Evolutionary conservation across 30 jellyfish, hydroid and myxozoan species (phyloP).

Genomic region (Aurelia sp.): DNA sequence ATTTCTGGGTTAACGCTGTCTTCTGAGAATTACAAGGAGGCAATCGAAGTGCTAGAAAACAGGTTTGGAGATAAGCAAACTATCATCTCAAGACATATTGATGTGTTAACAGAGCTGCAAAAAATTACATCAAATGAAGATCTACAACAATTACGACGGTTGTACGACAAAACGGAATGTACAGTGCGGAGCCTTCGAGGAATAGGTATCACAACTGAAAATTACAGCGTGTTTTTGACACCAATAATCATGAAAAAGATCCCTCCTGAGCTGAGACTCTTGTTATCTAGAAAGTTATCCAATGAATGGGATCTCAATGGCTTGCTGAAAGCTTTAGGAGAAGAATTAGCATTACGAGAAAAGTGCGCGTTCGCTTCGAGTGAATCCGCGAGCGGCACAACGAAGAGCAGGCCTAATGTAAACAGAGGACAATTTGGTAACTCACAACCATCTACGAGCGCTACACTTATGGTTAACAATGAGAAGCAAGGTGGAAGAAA

Average conservation of each 20-base stretch:
- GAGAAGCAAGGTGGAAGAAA: not conserved
- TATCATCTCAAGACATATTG: constrained; percentile 27
- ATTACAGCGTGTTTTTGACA: constrained; percentile 2
- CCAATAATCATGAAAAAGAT: constrained; percentile 28
- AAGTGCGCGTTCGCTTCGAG: constrained; percentile 8
- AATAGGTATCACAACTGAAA: constrained; percentile 1
- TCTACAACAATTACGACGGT: not conserved
- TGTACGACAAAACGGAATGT: constrained; percentile 26
- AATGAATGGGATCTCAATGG: constrained; percentile 27
- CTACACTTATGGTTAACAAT: constrained; percentile 18
- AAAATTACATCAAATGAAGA: constrained; percentile 16
- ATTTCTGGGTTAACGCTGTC: constrained; percentile 5
- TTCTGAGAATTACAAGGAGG: constrained; percentile 16
- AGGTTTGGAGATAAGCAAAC: constrained; percentile 41
- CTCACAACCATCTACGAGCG: constrained; percentile 6
- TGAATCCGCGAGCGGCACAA: not conserved
- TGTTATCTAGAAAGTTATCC: not conserved
- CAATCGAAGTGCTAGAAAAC: constrained; percentile 14
- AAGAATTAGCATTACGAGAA: constrained; percentile 33
- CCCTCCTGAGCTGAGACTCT: constrained; percentile 24
- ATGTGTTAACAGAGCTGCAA: constrained; percentile 4
- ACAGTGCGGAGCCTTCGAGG: constrained; percentile 9
- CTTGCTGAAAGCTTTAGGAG: constrained; percentile 26
- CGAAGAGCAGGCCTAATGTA: not conserved
- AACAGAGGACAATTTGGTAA: not conserved